A percentile compares a stretch with the other conserved stretches of the same genome.
These are phyloP conservation scores for Hypotaenidia okinawae DNA, from an alignment of 2,797 vertebrate species.

Conservation along the genomic window DNA sequence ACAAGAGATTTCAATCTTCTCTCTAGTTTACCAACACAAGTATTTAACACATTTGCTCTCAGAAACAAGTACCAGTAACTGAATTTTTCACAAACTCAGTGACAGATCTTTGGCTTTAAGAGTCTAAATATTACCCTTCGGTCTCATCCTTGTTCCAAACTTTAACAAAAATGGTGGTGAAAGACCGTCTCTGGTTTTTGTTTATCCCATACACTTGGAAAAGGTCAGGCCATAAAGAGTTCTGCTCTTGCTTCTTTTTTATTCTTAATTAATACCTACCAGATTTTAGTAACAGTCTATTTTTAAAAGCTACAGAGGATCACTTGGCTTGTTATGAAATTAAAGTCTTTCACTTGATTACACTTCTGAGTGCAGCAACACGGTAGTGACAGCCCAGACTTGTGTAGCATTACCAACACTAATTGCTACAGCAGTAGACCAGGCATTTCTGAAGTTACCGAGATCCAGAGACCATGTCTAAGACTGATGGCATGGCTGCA, in stretches of 20 bases:
- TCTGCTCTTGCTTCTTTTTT: not conserved
- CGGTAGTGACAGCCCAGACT: not conserved
- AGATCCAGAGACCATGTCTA: fast-evolving
- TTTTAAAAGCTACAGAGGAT: conserved; percentile 1
- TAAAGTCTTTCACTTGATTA: not conserved
- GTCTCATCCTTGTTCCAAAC: not conserved
- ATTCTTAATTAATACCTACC: conserved; percentile 12
- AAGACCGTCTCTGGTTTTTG: not conserved
- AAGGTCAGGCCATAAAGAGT: not conserved
- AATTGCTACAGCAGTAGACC: not conserved
- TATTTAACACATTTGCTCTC: not conserved
- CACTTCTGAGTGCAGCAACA: not conserved
- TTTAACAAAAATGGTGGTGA: not conserved
- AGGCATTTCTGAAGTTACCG: not conserved
- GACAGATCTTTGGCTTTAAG: not conserved
- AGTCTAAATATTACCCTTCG: not conserved
- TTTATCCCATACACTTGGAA: not conserved
- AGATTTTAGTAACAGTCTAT: not conserved
- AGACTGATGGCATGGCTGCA: not conserved
- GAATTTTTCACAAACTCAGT: not conserved
- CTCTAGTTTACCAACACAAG: not conserved
- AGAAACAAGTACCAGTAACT: not conserved
- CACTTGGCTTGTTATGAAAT: conserved; percentile 5
- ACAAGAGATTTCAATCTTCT: not conserved
- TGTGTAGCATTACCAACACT: not conserved